Percentiles rank a stretch among this genome's conserved stretches.
phyloP scores from a whole-genome alignment of 53 echinoderm and acorn worm genomes.

The Henricia sp. region DNA sequence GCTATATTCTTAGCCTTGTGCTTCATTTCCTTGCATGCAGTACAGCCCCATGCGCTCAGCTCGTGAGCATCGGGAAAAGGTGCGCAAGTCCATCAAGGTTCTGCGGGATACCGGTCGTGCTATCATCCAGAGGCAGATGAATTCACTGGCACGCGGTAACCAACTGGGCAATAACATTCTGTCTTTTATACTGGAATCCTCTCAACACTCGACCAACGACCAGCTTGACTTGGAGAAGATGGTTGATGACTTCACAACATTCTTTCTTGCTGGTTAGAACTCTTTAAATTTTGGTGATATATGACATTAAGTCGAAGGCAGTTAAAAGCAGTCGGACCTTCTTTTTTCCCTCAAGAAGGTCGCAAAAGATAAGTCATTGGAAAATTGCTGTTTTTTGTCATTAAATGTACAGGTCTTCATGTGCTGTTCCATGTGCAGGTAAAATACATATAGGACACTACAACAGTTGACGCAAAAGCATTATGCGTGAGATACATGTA shows the following conservation, averaged over 20 bases:
- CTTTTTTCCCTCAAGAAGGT: too few species aligned
- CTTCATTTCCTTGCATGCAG: neutral
- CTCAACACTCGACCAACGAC: constrained; percentile 24
- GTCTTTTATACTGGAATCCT: constrained; percentile 50
- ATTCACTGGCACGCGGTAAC: constrained; percentile 14
- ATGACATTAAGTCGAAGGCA: too few species aligned
- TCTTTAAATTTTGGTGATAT: neutral
- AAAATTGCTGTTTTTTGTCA: too few species aligned
- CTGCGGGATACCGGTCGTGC: constrained; percentile 37
- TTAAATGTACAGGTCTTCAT: too few species aligned
- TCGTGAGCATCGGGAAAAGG: constrained; percentile 22
- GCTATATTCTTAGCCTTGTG: neutral
- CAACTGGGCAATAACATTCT: constrained; percentile 65
- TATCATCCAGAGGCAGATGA: constrained; percentile 39
- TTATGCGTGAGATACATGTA: too few species aligned
- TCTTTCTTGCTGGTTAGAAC: constrained; percentile 68
- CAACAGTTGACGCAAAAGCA: too few species aligned
- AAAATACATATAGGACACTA: too few species aligned
- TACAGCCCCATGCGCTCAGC: constrained; percentile 16
- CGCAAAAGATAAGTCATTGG: too few species aligned
- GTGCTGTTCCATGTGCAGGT: too few species aligned
- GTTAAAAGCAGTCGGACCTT: too few species aligned
- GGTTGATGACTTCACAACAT: constrained; percentile 69
- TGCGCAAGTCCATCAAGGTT: constrained; percentile 11
- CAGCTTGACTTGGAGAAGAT: constrained; percentile 67